phyloP scores from a whole-genome alignment of 2,113 vertebrate species.

The Sinocyclocheilus anophthalmus region DNA sequence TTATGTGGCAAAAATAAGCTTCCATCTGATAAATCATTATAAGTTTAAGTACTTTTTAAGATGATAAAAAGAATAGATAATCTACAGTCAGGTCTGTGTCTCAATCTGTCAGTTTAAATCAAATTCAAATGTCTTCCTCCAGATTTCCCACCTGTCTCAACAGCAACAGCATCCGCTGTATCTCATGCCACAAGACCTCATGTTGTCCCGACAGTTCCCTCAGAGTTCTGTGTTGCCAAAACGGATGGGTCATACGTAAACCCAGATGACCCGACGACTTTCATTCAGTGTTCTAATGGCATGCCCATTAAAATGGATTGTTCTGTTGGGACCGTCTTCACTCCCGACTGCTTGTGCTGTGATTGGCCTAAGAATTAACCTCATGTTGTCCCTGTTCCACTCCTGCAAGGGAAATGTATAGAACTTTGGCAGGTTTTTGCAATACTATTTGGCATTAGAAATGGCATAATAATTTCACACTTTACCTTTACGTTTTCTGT shows the following conservation, averaged over 20 bases:
- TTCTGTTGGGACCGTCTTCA: slow-evolving; percentile 56
- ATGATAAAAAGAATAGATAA: too few species aligned
- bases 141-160: slow-evolving; percentile 14
- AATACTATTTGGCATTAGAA: neutral
- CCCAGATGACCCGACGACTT: slow-evolving; percentile 47
- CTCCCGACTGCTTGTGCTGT: slow-evolving; percentile 66
- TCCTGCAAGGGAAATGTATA: neutral
- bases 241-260: slow-evolving; percentile 61
- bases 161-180: neutral
- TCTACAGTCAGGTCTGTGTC: neutral
- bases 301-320: neutral
- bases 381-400: neutral
- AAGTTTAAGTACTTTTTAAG: neutral
- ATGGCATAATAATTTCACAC: neutral
- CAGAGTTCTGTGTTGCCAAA: slow-evolving; percentile 64
- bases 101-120: neutral
- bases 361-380: slow-evolving; percentile 52
- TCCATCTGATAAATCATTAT: neutral
- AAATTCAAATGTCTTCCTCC: slow-evolving; percentile 16
- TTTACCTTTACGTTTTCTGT: neutral
- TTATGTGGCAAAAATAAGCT: neutral
- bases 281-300: slow-evolving; percentile 64
- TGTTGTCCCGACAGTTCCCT: neutral
- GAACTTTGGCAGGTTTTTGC: neutral
- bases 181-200: neutral